Evolutionary conservation across 2,797 vertebrate species (phyloP).

Genomic region (Spizella passerina): DNA sequence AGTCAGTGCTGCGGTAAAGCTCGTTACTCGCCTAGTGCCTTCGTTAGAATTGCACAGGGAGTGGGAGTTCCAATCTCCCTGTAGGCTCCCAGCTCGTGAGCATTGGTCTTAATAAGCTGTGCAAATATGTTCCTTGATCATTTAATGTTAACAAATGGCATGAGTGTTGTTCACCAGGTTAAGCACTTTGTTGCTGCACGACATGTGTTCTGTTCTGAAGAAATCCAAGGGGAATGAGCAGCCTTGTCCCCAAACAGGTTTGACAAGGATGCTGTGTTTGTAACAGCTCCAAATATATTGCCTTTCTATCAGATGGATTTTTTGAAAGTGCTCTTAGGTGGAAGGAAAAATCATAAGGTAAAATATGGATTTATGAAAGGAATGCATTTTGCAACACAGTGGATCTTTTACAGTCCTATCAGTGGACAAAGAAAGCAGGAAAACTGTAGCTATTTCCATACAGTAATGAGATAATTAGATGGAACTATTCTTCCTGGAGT

Average conservation of each 20-base stretch:
- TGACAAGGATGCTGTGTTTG: background rate
- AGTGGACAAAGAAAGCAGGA: background rate
- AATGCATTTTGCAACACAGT: background rate
- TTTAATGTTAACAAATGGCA: slow-evolving; percentile 19
- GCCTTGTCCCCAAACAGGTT: background rate
- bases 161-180: background rate
- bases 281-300: background rate
- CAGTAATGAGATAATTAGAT: background rate
- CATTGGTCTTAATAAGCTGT: background rate
- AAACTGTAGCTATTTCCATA: background rate
- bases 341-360: background rate
- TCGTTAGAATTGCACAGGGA: background rate
- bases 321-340: background rate
- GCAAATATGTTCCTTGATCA: slow-evolving; percentile 15
- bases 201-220: background rate
- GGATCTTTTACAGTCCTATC: background rate
- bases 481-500: background rate
- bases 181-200: background rate
- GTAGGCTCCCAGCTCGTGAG: background rate
- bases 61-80: slow-evolving; percentile 7
- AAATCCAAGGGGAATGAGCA: background rate
- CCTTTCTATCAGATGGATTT: background rate
- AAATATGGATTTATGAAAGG: background rate
- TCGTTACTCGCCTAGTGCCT: background rate
- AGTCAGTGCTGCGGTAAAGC: background rate